phyloP scores from a whole-genome alignment of 2,113 vertebrate genomes.

The Ibidorhyncha struthersii region DNA sequence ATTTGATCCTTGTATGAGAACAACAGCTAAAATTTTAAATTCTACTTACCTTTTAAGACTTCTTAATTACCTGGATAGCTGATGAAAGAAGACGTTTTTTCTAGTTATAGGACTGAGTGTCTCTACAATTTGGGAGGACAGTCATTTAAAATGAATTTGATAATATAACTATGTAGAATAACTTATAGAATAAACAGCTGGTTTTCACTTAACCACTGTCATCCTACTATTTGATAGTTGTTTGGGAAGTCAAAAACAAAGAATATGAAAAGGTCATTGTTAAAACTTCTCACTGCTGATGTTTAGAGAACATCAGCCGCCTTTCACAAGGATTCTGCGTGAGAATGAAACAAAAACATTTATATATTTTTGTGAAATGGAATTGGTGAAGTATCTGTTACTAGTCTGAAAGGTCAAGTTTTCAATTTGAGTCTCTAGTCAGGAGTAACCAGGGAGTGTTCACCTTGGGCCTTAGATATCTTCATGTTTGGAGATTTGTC shows the following conservation, averaged over 20 bases:
- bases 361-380: not conserved
- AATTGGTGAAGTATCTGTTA: not conserved
- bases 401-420: not conserved
- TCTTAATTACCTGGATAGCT: not conserved
- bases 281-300: not conserved
- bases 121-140: not conserved
- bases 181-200: not conserved
- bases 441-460: not conserved
- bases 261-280: not conserved
- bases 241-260: not conserved
- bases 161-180: not conserved
- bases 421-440: not conserved
- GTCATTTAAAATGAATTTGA: not conserved
- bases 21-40: not conserved
- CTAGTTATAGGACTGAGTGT: rapidly evolving
- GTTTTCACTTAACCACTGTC: not conserved
- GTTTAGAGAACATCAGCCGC: not conserved
- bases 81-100: not conserved
- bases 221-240: not conserved
- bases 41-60: not conserved
- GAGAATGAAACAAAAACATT: not conserved
- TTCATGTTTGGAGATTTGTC: not conserved
- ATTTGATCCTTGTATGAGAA: not conserved
- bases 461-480: not conserved
- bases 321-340: not conserved